phyloP scores from a whole-genome alignment of 2,113 vertebrate genomes.

The Elgaria multicarinata region DNA sequence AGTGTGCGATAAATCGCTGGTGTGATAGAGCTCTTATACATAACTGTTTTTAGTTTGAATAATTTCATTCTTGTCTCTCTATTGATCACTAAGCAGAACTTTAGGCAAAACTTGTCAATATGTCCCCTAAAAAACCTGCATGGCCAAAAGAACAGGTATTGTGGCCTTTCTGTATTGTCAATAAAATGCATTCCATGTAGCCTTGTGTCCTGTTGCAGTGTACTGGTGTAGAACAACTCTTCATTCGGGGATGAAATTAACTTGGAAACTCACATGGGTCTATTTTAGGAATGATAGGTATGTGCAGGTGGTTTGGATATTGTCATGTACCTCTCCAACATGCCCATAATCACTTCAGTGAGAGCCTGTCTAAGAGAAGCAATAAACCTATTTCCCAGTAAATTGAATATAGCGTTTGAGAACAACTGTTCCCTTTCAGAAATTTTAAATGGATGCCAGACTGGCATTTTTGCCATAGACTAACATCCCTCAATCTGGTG shows the following conservation, averaged over 20 bases:
- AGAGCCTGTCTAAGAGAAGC: slow-evolving; percentile 26
- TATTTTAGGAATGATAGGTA: slow-evolving; percentile 25
- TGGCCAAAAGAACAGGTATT: background rate
- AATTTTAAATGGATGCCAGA: slow-evolving; percentile 53
- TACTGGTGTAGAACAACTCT: background rate
- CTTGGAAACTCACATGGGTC: slow-evolving; percentile 29
- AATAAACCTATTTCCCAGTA: slow-evolving; percentile 52
- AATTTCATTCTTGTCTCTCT: background rate
- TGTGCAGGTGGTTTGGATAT: slow-evolving; percentile 4
- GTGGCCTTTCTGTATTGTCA: background rate
- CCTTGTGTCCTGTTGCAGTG: background rate
- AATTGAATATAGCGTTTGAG: slow-evolving; percentile 51
- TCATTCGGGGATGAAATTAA: slow-evolving; percentile 51
- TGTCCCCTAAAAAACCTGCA: background rate
- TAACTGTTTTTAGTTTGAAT: background rate
- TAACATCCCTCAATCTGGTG: no score
- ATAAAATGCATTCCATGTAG: background rate
- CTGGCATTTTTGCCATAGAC: slow-evolving; percentile 29
- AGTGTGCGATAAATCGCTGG: no score
- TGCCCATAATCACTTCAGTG: slow-evolving; percentile 15
- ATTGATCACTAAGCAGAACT: background rate
- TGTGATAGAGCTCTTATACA: no score
- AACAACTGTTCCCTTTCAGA: slow-evolving; percentile 53
- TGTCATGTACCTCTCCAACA: slow-evolving; percentile 37
- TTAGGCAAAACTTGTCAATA: background rate